Base-by-base conservation (phyloP, 2,113 vertebrate genomes). In the Herpailurus yagouaroundi region DNA sequence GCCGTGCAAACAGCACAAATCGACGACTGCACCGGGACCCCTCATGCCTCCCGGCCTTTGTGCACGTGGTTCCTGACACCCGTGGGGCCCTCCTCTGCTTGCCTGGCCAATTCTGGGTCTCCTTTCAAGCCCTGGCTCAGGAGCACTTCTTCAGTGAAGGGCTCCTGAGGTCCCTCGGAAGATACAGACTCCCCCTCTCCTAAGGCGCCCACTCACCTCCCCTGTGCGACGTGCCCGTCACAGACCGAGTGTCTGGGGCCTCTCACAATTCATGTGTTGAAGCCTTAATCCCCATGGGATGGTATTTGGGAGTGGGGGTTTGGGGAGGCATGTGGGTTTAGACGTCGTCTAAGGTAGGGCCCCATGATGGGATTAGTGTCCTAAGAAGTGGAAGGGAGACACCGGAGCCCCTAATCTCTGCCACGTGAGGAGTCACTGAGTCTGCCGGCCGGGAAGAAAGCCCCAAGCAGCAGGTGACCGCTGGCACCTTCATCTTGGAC, bases 1-100 rank as follows among this genome's bases (percentile, higher is more conserved):
- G 76, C 76, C 0, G 1, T 18, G 48, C 29, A 3, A 16, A 15
- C 1, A 1, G 3, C 0, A 1, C 0, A 0, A 0, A 0, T 7
- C 36, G 31, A 33, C 27, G n/a, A n/a, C n/a, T n/a, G n/a, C n/a
- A n/a, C n/a, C 4, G 1, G 0, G 5, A 33, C 16, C 36, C 10
- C 57, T 66, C 79, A 16, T n/a, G 11, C 25, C 76, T 25, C 19
- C 3, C 0, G 12, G 13, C 52, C 57, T 63, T 21, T 7, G n/a
- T 14, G n/a, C 13, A 5, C 0, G 11, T 38, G 7, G 14, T 0
- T 16, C 71, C 16, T 16, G 16, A 15, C 19, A 10, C 16, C 77
- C 11, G 63, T 9, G 4, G 16, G 3, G 29, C 12, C 25, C 12
- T 19, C 6, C 57, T 31, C 64, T 3, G 10, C 4, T 31, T 71